Base-by-base conservation (phyloP, 2,888 invertebrate species). In the Pseudococcus jackbeardsleyi region DNA sequence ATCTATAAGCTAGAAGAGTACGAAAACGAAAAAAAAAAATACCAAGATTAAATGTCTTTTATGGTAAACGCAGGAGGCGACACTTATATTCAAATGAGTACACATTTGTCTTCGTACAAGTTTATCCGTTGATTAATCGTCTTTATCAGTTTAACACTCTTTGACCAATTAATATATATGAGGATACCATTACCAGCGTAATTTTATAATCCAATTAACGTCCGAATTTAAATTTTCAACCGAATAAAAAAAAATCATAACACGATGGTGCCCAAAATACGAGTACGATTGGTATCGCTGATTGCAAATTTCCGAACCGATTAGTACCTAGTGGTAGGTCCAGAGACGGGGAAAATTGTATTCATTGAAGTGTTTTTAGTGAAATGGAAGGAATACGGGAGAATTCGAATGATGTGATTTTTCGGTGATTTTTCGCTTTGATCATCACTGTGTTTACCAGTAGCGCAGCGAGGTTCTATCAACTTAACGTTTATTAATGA, bases 111-210 rank as follows among this genome's bases (percentile, higher is more conserved):
- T 79, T 79, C 79, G 79, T 79, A 42, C 79, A 42, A 79, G 79
- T 79, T 79, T 79, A 79, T 79, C 79, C 79, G 79, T 79, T 79
- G 79, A 79, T 79, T 79, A 79, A 79, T 79, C 79, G 79, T 79
- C 79, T 46, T 39, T 79, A 79, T 46, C 79, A 42, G 79, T 79
- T 79, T 79, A 79, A 79, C 79, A 79, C 79, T 79, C 79, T 79
- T 79, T 46, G 42, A 79, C 79, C 79, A 79, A 79, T 79, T 79
- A 79, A 33, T 33, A 79, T 79, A 79, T 33, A 33, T 12, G 12
- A 33, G 79, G 33, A 79, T 42, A 42, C 39, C 39, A 79, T 79
- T 46, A 79, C 79, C 15, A 42, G 42, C 79, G 79, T 79, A 79
- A 79, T 79, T 79, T 79, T 79, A 79, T 79, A 79, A 79, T 79